A percentile compares a stretch with the other conserved stretches of the same genome.
phyloP scores from a whole-genome alignment of 2,888 invertebrate species.

The Lycophotia porphyrea region DNA sequence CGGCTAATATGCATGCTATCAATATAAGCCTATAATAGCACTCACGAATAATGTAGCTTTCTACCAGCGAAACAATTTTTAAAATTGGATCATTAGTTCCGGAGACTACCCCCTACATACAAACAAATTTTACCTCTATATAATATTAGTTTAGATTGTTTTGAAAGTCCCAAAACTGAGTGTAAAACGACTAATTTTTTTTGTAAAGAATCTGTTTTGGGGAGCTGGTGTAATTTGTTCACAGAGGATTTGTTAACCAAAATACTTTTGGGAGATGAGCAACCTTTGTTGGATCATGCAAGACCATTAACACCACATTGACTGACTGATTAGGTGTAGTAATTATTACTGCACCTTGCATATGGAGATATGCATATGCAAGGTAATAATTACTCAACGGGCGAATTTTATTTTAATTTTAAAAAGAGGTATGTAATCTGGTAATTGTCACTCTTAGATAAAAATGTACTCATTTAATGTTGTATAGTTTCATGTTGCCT shows the following conservation, averaged over 20 bases:
- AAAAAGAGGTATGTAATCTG: neutral
- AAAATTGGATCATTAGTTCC: too few relatives aligned
- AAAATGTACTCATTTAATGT: neutral
- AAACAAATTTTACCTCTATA: too few relatives aligned
- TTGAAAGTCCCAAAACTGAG: neutral
- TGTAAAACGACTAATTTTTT: neutral
- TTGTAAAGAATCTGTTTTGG: neutral
- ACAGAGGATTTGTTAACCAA: neutral
- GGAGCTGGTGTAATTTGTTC: neutral
- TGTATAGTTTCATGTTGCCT: neutral
- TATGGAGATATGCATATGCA: too few relatives aligned
- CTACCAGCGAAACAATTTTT: too few relatives aligned
- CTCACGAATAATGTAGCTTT: too few relatives aligned
- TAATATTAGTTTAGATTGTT: too few relatives aligned
- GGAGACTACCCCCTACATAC: too few relatives aligned
- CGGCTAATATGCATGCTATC: too few relatives aligned
- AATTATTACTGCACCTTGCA: too few relatives aligned
- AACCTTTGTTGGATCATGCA: neutral
- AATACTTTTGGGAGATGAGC: neutral
- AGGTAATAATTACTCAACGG: too few relatives aligned
- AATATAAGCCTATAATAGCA: too few relatives aligned
- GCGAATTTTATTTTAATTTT: neutral
- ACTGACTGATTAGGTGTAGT: neutral
- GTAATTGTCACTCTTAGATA: neutral
- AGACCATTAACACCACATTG: neutral